Base-by-base conservation (phyloP, 92 coral and sea anemone species). In the Palythoa heliodiscus region DNA sequence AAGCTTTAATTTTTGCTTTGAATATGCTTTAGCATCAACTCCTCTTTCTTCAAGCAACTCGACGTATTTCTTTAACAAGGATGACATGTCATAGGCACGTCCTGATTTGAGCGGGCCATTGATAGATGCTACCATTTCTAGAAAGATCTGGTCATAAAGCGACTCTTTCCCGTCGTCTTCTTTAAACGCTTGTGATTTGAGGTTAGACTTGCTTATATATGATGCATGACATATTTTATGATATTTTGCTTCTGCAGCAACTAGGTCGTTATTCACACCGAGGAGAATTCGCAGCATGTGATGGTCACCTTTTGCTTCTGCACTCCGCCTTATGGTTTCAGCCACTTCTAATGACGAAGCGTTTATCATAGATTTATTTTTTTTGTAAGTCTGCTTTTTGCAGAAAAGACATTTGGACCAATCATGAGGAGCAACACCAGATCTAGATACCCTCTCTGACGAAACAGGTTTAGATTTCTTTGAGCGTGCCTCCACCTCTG, bases 371-470 rank as follows among this genome's bases (percentile, higher is more conserved):
- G 10, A 39, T 48, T 54, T 71, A 17, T 55, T 19, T 70, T 83
- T 83, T 78, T 83, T 83, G 73, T 84, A 43, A 13, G 87, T 57
- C 7, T 37, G 70, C 55, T 84, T 73, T 70, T 74, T 74, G 35
- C 82, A 84, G 40, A 84, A 73, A 48, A 84, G 48, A n/a, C 87
- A 84, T 58, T 84, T 84, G 13, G 82, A 84, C 87, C 82, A 73
- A 19, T 84, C 87, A 72, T 53, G 73, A 38, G 60, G 82, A 70
- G 54, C 17, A 84, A 52, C 70, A 71, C 40, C 47, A 72, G 82
- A 74, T 37, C 87, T 63, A 70, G 53, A 71, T 17, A 71, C 52
- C 75, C 50, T 71, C 19, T 12, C 52, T 35, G 20, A 12, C 7
- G 53, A 71, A 12, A 3, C 52, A 11, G 75, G 17, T 71, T 71